Evolutionary conservation across 1,140 invertebrate genomes (phyloP).

Genomic region (Conus betulinus): DNA sequence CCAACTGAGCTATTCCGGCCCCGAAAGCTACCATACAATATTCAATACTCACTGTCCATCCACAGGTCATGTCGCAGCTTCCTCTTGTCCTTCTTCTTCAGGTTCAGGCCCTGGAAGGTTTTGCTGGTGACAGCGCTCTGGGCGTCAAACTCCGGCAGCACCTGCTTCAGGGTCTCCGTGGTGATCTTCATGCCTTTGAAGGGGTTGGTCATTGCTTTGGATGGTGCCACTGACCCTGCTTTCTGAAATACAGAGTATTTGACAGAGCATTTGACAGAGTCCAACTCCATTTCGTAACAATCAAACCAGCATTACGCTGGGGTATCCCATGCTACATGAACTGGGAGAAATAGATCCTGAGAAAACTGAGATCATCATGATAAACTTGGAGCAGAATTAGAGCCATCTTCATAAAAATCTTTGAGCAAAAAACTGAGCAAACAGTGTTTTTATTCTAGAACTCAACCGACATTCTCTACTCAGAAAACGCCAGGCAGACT

Average conservation of each 20-base stretch:
- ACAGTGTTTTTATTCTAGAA: no score
- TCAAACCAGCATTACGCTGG: neutral
- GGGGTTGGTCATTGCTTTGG: constrained; percentile 38
- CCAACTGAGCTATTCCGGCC: no score
- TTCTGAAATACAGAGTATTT: neutral
- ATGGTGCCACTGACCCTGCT: constrained; percentile 7
- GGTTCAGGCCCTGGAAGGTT: constrained; percentile 63
- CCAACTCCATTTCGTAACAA: neutral
- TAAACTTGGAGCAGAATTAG: no score
- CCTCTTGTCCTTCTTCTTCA: constrained; percentile 71
- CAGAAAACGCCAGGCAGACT: no score
- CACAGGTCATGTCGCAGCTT: constrained; percentile 67
- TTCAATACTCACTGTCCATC: constrained; percentile 63
- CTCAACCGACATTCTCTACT: no score
- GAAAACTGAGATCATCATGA: no score
- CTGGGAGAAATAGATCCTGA: no score
- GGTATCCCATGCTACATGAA: neutral
- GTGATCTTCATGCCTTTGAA: constrained; percentile 62
- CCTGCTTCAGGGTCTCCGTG: constrained; percentile 52
- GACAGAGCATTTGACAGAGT: neutral
- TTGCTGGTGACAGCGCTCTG: constrained; percentile 68
- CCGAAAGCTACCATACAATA: no score
- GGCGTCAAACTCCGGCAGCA: constrained; percentile 69
- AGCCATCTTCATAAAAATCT: no score
- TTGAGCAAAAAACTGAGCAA: no score